Conservation (phyloP, 2,888 invertebrate species). For the Cephalotes varians region DNA sequence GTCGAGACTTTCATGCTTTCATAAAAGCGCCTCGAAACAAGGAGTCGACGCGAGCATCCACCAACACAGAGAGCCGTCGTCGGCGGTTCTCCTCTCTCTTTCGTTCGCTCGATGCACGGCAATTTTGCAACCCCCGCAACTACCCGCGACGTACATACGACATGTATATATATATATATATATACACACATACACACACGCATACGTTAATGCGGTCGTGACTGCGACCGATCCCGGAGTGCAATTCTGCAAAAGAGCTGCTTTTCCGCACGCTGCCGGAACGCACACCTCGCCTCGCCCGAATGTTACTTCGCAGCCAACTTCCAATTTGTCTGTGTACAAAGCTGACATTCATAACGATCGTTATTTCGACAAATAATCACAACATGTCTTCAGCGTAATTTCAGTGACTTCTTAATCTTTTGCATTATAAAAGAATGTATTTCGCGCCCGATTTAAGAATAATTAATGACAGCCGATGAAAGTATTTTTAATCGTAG, state of each 20-base stretch:
- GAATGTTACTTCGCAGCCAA: conserved; percentile 25
- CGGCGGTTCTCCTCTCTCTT: not conserved
- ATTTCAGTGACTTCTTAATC: not conserved
- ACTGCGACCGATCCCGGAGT: conserved; percentile 20
- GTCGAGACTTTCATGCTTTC: conserved; percentile 35
- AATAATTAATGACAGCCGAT: not conserved
- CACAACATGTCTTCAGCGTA: not conserved
- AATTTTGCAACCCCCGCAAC: conserved; percentile 40
- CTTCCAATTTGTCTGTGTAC: conserved; percentile 17
- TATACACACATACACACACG: too few species aligned
- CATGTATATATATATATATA: too few species aligned
- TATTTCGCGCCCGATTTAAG: not conserved
- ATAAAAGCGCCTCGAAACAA: conserved; percentile 47
- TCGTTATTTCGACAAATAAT: conserved; percentile 8
- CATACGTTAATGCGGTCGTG: conserved; percentile 29
- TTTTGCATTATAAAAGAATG: not conserved
- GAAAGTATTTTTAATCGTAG: not conserved
- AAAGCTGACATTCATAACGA: not conserved
- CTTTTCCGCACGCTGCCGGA: conserved; percentile 6
- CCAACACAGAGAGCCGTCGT: not conserved
- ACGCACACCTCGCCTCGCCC: not conserved
- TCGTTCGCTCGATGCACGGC: conserved; percentile 16
- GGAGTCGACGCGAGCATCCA: conserved; percentile 17
- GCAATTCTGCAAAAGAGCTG: conserved; percentile 27
- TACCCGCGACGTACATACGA: conserved; percentile 5